phyloP scores from a whole-genome alignment of 2,888 invertebrate genomes.

The Drosophila barbarae region DNA sequence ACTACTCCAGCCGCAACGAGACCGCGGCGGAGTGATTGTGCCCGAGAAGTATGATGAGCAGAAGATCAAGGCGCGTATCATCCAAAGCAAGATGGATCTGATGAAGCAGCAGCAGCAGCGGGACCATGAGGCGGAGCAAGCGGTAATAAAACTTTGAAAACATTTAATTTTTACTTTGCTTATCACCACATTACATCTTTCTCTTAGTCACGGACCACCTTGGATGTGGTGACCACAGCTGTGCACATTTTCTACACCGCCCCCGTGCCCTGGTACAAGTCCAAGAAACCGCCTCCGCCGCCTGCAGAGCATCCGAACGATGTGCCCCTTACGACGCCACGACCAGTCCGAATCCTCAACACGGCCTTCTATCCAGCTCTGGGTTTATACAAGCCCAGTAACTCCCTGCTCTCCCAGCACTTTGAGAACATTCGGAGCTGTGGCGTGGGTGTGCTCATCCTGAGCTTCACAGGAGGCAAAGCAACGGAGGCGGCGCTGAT shows the following conservation, averaged over 20 bases:
- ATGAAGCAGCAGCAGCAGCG: slow-evolving; percentile 68
- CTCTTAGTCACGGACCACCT: slow-evolving; percentile 58
- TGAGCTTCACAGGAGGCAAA: slow-evolving; percentile 80
- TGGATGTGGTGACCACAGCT: slow-evolving; percentile 72
- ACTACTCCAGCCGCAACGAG: slow-evolving; percentile 63
- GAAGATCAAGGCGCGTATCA: slow-evolving; percentile 77
- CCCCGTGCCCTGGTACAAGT: slow-evolving; percentile 79
- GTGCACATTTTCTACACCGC: slow-evolving; percentile 79
- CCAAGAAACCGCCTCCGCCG: slow-evolving; percentile 69
- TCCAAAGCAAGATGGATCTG: slow-evolving; percentile 77
- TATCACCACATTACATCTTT: neutral
- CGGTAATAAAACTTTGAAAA: slow-evolving; percentile 18
- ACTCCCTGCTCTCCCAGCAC: slow-evolving; percentile 81
- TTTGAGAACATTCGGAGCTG: slow-evolving; percentile 82
- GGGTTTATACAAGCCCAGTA: slow-evolving; percentile 76
- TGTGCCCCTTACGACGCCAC: slow-evolving; percentile 58
- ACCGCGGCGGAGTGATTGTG: slow-evolving; percentile 76
- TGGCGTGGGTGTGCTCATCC: slow-evolving; percentile 83
- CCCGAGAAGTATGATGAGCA: slow-evolving; percentile 80
- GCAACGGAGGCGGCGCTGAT: slow-evolving; percentile 71
- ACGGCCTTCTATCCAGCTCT: slow-evolving; percentile 78
- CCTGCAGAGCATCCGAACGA: slow-evolving; percentile 56
- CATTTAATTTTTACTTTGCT: accelerated
- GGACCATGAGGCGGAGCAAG: slow-evolving; percentile 67
- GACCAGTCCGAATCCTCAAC: slow-evolving; percentile 70